Evolutionary conservation across 2,797 vertebrate species (phyloP).

Genomic region (Syngnathus rostellatus): DNA sequence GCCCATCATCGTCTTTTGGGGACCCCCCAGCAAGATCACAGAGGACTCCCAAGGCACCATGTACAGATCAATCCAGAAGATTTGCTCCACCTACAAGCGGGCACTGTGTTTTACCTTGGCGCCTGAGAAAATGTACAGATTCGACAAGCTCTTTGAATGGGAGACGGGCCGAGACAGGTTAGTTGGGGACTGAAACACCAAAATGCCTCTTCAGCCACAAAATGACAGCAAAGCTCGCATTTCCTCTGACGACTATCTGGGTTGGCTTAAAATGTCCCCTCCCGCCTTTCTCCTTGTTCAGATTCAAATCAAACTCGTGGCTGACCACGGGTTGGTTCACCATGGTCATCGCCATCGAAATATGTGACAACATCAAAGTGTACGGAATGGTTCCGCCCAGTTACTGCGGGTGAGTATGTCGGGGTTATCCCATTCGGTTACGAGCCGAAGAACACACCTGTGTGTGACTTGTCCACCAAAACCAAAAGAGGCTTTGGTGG

Average conservation of each 20-base stretch:
- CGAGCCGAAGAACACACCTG: too few species aligned
- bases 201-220: too few species aligned
- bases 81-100: constrained; percentile 76
- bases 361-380: constrained; percentile 87
- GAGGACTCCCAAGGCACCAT: constrained; percentile 77
- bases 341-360: constrained; percentile 91
- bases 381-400: constrained; percentile 94
- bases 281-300: constrained; percentile 35
- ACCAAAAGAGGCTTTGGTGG: too few species aligned
- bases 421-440: too few species aligned
- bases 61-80: constrained; percentile 82
- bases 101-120: constrained; percentile 79
- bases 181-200: constrained; percentile 7
- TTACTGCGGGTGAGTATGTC: constrained; percentile 81
- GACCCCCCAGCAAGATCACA: constrained; percentile 83
- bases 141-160: constrained; percentile 83
- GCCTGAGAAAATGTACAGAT: constrained; percentile 82
- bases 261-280: background rate
- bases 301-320: constrained; percentile 92
- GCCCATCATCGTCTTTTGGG: constrained; percentile 88
- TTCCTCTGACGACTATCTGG: too few species aligned
- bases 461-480: too few species aligned
- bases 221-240: too few species aligned
- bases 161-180: constrained; percentile 94
- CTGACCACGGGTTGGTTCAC: constrained; percentile 99